Percentiles rank a stretch among this genome's conserved stretches.
Evolutionary conservation across 2,113 vertebrate genomes (phyloP).

Genomic region (Tor tambroides): DNA sequence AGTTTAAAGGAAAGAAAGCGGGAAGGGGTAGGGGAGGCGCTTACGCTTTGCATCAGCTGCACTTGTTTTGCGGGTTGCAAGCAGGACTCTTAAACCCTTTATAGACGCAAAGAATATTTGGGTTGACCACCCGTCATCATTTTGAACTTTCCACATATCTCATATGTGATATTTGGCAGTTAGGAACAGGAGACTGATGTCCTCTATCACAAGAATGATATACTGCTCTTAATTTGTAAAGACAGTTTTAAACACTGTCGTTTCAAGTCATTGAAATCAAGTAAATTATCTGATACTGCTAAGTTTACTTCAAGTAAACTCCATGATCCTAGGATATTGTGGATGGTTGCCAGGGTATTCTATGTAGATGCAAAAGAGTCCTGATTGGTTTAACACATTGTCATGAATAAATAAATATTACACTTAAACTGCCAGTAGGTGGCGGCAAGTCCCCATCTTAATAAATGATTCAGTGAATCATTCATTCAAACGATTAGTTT

Average conservation of each 20-base stretch:
- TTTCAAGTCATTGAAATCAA: too few species aligned
- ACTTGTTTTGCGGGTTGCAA: conserved; percentile 75
- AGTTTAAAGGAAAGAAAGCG: conserved; percentile 64
- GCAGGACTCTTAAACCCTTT: conserved; percentile 71
- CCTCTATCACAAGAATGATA: not conserved
- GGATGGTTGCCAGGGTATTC: not conserved
- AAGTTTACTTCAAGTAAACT: too few species aligned
- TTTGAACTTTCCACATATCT: conserved; percentile 71
- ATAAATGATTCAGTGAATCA: too few species aligned
- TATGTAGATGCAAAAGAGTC: not conserved
- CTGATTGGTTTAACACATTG: not conserved
- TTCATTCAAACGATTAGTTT: too few species aligned
- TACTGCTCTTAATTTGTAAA: not conserved
- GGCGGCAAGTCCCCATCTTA: too few species aligned
- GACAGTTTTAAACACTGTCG: not conserved
- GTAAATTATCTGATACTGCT: not conserved
- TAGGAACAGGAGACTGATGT: not conserved
- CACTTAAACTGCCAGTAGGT: too few species aligned
- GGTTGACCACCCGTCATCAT: conserved; percentile 64
- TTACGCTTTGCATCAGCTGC: conserved; percentile 73
- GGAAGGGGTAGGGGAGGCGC: conserved; percentile 47
- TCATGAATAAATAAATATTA: not conserved
- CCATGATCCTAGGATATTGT: not conserved
- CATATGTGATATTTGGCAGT: conserved; percentile 69
- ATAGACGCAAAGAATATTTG: conserved; percentile 74